Evolutionary conservation across 2,797 vertebrate genomes (phyloP), one percentile per base, ranked within the genome.

Genomic region (Salarias fasciatus): DNA sequence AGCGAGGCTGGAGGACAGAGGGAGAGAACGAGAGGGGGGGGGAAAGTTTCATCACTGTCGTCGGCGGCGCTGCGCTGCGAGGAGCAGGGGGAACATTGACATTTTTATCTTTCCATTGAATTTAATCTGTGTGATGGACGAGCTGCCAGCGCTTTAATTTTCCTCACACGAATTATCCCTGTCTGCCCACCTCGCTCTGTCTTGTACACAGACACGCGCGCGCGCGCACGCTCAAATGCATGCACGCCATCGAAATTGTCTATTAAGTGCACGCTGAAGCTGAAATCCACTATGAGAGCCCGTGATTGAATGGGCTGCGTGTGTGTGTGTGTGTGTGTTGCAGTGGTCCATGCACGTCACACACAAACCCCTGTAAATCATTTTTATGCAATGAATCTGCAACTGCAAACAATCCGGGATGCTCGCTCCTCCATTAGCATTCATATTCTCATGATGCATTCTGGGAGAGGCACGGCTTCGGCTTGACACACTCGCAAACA

Each of bases 131-230:
- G 86, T 92, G 93, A 94, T 91, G 90, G 93, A 92, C 66, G 84
- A 89, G 80, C 90, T 93, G 92, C 89, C 92, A 94, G 86, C 69
- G 88, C 93, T 95, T 94, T 94, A 91, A 89, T 95, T 94, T 94
- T 94, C 93, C 92, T 91, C 92, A 89, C 92, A 88, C 74, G 88
- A 94, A 94, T 95, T 93, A 94, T 92, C 92, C 88, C 85, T 67
- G 73, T 86, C 91, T 70, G 79, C 83, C 72, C 72, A 88, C 86
- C 69, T 69, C 88, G 53, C 77, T 78, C 82, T 75, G 51, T 82
- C 76, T 72, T 82, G 69, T 58, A 69, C 75, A 79, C 72, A 78
- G 6, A 74, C 68, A 79, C 75, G 80, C 14, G 75, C 72, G 59
- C 67, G 52, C 55, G 51, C 53, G 65, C 43, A 37, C 59, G 58